phyloP scores from a whole-genome alignment of 2,113 vertebrate genomes.

The Vicugna pacos region DNA sequence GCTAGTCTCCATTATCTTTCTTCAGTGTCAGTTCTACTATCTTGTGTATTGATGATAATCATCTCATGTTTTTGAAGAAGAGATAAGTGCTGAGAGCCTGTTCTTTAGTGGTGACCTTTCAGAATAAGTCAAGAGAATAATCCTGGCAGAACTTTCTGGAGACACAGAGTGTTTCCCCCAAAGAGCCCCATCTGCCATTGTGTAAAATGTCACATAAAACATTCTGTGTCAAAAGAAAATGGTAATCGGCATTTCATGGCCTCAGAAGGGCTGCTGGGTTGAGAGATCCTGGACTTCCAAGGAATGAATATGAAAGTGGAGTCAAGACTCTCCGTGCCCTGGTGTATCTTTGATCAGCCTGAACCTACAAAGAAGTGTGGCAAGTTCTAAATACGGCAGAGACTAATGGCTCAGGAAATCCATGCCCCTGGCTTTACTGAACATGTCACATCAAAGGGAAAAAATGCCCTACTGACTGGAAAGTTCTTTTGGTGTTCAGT shows the following conservation, averaged over 20 bases:
- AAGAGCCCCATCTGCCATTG: background rate
- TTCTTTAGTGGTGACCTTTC: slow-evolving; percentile 42
- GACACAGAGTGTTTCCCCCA: background rate
- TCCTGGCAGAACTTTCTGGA: slow-evolving; percentile 46
- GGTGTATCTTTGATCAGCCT: slow-evolving; percentile 62
- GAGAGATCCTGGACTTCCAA: background rate
- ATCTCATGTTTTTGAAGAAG: background rate
- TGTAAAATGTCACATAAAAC: slow-evolving; percentile 58
- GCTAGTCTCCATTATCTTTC: background rate
- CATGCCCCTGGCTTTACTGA: slow-evolving; percentile 58
- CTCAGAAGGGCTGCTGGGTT: slow-evolving; percentile 22
- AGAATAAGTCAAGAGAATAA: slow-evolving; percentile 42
- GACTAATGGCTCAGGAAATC: slow-evolving; percentile 37
- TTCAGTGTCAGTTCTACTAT: background rate
- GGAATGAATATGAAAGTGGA: slow-evolving; percentile 41
- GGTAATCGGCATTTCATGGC: background rate
- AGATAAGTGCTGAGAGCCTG: background rate
- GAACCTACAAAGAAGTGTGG: slow-evolving; percentile 52
- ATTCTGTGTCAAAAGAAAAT: slow-evolving; percentile 21
- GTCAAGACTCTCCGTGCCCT: background rate
- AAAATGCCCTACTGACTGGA: slow-evolving; percentile 38
- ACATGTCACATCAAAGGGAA: slow-evolving; percentile 70
- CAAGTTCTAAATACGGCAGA: background rate
- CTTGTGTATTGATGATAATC: background rate
- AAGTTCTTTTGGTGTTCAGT: slow-evolving; percentile 65